Evolutionary conservation across 1,140 invertebrate species (phyloP).

Genomic region (Ylistrum balloti): DNA sequence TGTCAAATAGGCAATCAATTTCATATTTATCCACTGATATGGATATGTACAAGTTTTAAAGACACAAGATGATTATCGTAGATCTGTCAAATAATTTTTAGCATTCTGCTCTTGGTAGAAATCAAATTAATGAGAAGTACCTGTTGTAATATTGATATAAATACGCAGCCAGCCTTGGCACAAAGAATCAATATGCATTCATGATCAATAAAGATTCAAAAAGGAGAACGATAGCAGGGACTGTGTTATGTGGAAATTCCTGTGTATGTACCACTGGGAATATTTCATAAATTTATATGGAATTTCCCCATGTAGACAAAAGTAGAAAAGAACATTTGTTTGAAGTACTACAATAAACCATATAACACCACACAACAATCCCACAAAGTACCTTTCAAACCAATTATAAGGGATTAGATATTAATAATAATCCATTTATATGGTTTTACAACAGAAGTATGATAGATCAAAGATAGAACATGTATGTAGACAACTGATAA

Average conservation of each 20-base stretch:
- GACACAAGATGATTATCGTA: neutral
- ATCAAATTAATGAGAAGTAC: neutral
- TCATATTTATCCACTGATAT: neutral
- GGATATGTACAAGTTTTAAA: neutral
- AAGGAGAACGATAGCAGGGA: neutral
- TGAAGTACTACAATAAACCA: no score
- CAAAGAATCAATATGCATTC: neutral
- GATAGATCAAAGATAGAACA: no score
- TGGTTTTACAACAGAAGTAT: no score
- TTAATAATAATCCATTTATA: no score
- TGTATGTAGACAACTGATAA: no score
- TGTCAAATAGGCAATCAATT: slow-evolving; percentile 10
- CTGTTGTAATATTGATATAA: neutral
- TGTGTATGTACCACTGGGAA: neutral
- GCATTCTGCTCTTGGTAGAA: neutral
- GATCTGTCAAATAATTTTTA: neutral
- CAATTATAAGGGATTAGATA: no score
- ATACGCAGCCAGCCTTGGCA: neutral
- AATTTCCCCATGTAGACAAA: neutral
- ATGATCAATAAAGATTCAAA: neutral
- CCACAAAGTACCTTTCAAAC: no score
- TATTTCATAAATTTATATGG: neutral
- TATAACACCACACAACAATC: no score
- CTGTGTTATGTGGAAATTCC: neutral
- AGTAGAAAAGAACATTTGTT: no score